Conservation (phyloP, 1,140 invertebrate species). For the Gerris buenoi region DNA sequence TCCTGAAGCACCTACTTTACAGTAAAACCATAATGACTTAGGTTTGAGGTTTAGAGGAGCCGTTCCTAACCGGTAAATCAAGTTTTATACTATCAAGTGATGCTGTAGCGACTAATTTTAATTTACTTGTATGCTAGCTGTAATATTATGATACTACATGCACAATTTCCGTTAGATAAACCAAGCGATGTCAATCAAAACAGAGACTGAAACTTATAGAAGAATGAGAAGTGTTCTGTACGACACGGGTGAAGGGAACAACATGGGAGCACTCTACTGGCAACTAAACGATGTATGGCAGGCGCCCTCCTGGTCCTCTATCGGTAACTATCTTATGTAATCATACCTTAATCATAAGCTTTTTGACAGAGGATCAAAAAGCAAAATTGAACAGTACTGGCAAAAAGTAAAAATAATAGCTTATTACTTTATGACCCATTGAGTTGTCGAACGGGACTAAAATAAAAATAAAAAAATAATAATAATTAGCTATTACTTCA, state of each 20-base stretch:
- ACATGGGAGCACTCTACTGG: slow-evolving; percentile 98
- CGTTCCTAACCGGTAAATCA: no score
- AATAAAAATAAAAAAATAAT: not conserved
- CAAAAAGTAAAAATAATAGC: not conserved
- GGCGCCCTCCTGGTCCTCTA: slow-evolving; percentile 88
- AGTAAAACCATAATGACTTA: no score
- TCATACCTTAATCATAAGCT: not conserved
- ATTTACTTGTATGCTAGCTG: no score
- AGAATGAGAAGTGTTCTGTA: slow-evolving; percentile 40
- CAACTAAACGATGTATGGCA: slow-evolving; percentile 98
- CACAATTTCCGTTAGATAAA: slow-evolving; percentile 41
- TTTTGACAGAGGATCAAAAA: not conserved
- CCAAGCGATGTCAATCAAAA: slow-evolving; percentile 76
- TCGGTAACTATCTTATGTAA: slow-evolving; percentile 39
- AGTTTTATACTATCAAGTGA: no score
- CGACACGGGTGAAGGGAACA: slow-evolving; percentile 49
- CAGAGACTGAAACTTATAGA: slow-evolving; percentile 78
- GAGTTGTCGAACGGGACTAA: no score
- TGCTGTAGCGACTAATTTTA: no score
- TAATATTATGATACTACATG: no score
- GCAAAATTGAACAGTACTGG: not conserved
- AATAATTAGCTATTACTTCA: not conserved
- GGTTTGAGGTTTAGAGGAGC: no score
- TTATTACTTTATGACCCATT: not conserved
- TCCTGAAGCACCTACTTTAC: no score